Conservation (phyloP, 1,140 invertebrate species). For the Trypoxylus dichotomus region DNA sequence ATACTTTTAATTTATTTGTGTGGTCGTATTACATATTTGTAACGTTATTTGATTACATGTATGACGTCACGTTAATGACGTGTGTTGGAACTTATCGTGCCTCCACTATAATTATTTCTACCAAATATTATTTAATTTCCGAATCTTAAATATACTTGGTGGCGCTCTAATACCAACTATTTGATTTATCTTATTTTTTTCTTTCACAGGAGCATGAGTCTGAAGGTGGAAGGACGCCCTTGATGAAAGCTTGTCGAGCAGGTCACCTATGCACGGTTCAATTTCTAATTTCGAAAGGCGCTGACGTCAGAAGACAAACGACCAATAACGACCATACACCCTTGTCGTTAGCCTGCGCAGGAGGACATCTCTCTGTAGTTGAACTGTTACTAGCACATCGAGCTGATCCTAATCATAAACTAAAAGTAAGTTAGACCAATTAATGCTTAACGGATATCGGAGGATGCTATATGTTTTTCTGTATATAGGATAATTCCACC, state of each 20-base stretch:
- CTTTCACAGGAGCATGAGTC: slow-evolving; percentile 79
- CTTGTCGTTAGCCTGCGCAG: slow-evolving; percentile 93
- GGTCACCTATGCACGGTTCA: slow-evolving; percentile 98
- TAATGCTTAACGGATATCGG: slow-evolving; percentile 29
- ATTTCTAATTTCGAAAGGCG: slow-evolving; percentile 91
- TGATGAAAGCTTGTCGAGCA: slow-evolving; percentile 99
- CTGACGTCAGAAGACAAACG: slow-evolving; percentile 92
- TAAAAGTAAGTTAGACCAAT: slow-evolving; percentile 67
- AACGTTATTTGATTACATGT: no score
- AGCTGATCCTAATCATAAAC: slow-evolving; percentile 93
- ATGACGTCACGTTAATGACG: no score
- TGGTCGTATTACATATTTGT: no score
- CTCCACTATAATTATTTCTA: no score
- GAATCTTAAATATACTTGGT: no score
- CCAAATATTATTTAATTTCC: no score
- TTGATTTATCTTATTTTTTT: no score
- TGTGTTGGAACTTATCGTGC: no score
- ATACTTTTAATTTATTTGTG: no score
- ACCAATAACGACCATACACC: slow-evolving; percentile 98
- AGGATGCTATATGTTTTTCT: no score
- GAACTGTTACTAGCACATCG: slow-evolving; percentile 86
- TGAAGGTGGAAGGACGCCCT: slow-evolving; percentile 91
- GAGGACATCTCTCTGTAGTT: slow-evolving; percentile 91
- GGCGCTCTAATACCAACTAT: no score
- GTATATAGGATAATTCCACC: slow-evolving; percentile 86